Evolutionary conservation across 1,140 invertebrate genomes (phyloP), one percentile per base, ranked within the genome.

Genomic region (Hestina assimilis): DNA sequence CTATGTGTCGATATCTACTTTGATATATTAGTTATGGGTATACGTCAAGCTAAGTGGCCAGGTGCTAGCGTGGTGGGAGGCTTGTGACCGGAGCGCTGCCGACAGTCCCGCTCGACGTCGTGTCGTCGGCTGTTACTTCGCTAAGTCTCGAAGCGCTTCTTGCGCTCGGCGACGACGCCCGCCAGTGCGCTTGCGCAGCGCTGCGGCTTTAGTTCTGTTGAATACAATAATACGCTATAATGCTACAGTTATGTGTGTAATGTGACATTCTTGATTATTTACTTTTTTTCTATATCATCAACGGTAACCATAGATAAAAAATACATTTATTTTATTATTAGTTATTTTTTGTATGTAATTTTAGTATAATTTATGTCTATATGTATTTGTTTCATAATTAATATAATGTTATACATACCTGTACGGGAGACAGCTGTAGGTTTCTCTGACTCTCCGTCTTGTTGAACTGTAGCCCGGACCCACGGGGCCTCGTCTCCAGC

Each of bases 121-220:
- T 3, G 23, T 28, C 23, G 14, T 19, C 21, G 0, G n/a, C 1
- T 0, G 45, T 11, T 4, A 9, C 46, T 26, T 23, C 38, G 26
- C 48, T 41, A 63, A 7, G 33, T 24, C 59, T 93, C 91, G 83
- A 93, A 93, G 69, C 91, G 89, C 78, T 92, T 93, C 83, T 93
- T 93, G 70, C 92, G 91, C 82, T 92, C 91, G 66, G 92, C 92
- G 75, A 93, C 92, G 90, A 93, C 92, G 63, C 91, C 92, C 65
- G 89, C 90, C 69, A 91, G 89, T 63, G 85, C 87, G 66, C 89
- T 87, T n/a, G 64, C 88, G 87, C 75, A 76, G 65, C 7, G 54
- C 48, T 29, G 65, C 19, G 33, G 33, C 43, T 78, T 83, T 55
- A 87, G 55, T 87, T 87, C 84, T 87, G 80, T 38, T 28, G 51